A percentile compares a stretch with the other conserved stretches of the same genome.
These are phyloP conservation scores for Lamproptera curius DNA, from an alignment of 2,888 invertebrate genomes.

Conservation along the genomic window DNA sequence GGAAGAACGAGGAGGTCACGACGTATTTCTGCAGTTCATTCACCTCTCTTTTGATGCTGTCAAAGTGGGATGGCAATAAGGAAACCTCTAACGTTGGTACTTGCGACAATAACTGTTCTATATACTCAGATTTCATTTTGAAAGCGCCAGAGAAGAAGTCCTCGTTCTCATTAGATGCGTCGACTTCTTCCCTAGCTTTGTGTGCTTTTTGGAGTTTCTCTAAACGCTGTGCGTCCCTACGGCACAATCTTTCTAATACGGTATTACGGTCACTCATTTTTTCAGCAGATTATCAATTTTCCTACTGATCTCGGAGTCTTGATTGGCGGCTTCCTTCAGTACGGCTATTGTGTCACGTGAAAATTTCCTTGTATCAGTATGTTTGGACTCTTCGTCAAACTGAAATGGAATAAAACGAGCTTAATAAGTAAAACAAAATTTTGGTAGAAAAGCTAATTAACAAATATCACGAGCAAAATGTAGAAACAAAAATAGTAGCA, in stretches of 20 bases:
- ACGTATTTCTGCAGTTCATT: constrained; percentile 87
- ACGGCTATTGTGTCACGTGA: constrained; percentile 49
- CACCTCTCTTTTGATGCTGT: constrained; percentile 84
- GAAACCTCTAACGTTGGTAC: constrained; percentile 69
- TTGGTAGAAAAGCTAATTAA: no score
- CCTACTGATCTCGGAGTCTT: constrained; percentile 61
- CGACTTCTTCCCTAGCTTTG: constrained; percentile 79
- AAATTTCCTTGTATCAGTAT: constrained; percentile 53
- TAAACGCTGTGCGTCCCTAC: constrained; percentile 81
- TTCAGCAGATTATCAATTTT: constrained; percentile 68
- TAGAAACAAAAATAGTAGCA: no score
- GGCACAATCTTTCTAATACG: constrained; percentile 67
- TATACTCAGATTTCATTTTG: constrained; percentile 80
- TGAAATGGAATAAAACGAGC: constrained; percentile 33
- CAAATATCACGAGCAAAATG: no score
- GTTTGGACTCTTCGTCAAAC: constrained; percentile 53
- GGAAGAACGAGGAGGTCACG: constrained; percentile 87
- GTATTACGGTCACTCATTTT: constrained; percentile 66
- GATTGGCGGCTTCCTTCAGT: constrained; percentile 68
- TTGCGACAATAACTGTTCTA: constrained; percentile 79
- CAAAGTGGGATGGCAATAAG: constrained; percentile 79
- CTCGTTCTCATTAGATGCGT: constrained; percentile 81
- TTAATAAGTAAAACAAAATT: no score
- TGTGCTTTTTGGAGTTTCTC: constrained; percentile 81
- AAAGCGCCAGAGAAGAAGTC: constrained; percentile 85